phyloP scores from a whole-genome alignment of 2,888 invertebrate genomes.

The Drosophila lutescens region DNA sequence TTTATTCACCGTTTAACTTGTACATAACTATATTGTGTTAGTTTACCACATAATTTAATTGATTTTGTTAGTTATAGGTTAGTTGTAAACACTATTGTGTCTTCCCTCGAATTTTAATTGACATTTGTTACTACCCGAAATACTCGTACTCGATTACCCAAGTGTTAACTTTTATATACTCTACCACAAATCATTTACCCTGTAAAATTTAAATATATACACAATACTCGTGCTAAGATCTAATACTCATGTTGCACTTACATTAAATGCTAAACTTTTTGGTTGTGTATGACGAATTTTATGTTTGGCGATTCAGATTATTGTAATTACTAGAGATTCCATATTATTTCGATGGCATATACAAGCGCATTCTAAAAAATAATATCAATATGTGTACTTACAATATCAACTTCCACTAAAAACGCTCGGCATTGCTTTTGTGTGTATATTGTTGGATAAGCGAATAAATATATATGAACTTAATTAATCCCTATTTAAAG shows the following conservation, averaged over 20 bases:
- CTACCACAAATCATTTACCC: constrained; percentile 49
- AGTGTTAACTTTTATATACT: constrained; percentile 10
- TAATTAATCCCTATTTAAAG: constrained; percentile 5
- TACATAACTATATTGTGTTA: constrained; percentile 32
- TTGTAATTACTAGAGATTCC: neutral
- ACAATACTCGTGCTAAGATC: constrained; percentile 15
- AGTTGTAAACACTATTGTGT: constrained; percentile 45
- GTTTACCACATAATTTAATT: constrained; percentile 13
- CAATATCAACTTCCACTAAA: neutral
- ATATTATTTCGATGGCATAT: constrained; percentile 10
- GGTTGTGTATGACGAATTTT: constrained; percentile 61
- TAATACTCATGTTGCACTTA: constrained; percentile 17
- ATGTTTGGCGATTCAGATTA: neutral
- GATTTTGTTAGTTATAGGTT: constrained; percentile 34
- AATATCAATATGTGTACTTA: constrained; percentile 11
- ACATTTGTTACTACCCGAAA: constrained; percentile 27
- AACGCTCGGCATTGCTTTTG: constrained; percentile 27
- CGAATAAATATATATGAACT: constrained; percentile 24
- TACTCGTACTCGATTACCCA: constrained; percentile 21
- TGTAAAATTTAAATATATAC: constrained; percentile 1
- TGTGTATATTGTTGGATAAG: constrained; percentile 27
- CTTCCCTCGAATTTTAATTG: constrained; percentile 52
- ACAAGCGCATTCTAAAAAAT: constrained; percentile 24
- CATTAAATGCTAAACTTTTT: constrained; percentile 33
- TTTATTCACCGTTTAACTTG: constrained; percentile 11